Evolutionary conservation across 2,113 vertebrate genomes (phyloP), one percentile per base, ranked within the genome.

Genomic region (Anseranas semipalmata): DNA sequence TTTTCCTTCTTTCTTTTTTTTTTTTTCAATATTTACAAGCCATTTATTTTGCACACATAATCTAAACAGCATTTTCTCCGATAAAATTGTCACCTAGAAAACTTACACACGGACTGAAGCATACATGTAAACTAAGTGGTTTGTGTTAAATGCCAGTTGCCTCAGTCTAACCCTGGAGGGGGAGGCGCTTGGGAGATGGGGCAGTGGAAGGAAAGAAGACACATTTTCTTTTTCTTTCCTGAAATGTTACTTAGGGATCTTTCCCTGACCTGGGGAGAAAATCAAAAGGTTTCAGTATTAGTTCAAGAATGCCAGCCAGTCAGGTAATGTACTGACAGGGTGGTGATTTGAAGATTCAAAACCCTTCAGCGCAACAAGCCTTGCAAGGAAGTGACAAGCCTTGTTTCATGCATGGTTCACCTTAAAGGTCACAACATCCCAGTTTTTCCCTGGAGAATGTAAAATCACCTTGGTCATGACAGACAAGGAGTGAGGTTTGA

Each of bases 11-110:
- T n/a, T n/a, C 24, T 25, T 39, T 63, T 63, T 63, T 63, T 28
- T 28, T 11, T 25, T 12, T 25, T 6, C 0, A 76, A 30, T 97
- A 96, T 95, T 95, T 97, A 95, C 93, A 95, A 84, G 75, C 55
- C 91, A 77, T 90, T 96, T 91, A 76, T 78, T 94, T 91, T 94
- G 55, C 85, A 90, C 91, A 85, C 55, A 90, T 67, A 86, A 74
- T 88, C 94, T 77, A 77, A 97, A 94, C 82, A 93, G 75, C 39
- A 37, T 88, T 95, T 95, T 37, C 85, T 87, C 68, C 4, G 0
- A 60, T 45, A 94, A 83, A 95, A 80, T 3, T 74, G 53, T 74
- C 78, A 91, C 63, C 87, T 91, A 90, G 91, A 94, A 95, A 97
- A 97, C 72, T 92, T 87, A 93, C 50, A 90, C 66, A 79, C 0